Evolutionary conservation across 2,888 invertebrate genomes (phyloP).

Genomic region (Pteria penguin): DNA sequence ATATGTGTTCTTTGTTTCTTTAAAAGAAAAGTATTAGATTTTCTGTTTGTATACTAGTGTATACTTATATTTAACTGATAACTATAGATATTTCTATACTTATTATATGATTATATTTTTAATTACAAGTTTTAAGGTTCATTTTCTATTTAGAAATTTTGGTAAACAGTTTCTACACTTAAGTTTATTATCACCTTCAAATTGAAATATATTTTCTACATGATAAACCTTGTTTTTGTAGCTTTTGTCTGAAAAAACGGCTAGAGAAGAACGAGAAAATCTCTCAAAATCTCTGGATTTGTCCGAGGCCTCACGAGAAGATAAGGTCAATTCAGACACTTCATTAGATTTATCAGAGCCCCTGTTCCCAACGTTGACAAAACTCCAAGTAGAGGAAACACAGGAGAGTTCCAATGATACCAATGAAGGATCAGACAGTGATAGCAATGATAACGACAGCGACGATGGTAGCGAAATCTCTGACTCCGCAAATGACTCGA

Average conservation of each 20-base stretch:
- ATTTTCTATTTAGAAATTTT: too few relatives aligned
- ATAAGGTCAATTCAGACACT: not conserved
- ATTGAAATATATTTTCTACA: too few relatives aligned
- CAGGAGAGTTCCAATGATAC: slow-evolving; percentile 42
- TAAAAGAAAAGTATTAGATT: too few relatives aligned
- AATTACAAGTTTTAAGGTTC: too few relatives aligned
- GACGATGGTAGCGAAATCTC: slow-evolving; percentile 29
- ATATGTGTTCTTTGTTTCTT: too few relatives aligned
- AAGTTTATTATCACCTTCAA: too few relatives aligned
- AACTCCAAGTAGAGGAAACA: slow-evolving; percentile 7
- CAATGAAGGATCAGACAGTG: slow-evolving; percentile 33
- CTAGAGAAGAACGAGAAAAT: not conserved
- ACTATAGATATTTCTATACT: too few relatives aligned
- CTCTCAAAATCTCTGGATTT: not conserved
- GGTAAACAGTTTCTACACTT: too few relatives aligned
- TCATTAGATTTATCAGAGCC: not conserved
- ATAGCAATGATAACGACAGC: slow-evolving; percentile 43
- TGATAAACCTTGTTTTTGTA: too few relatives aligned
- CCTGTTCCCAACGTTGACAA: not conserved
- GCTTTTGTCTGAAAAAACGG: not conserved
- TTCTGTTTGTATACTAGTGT: too few relatives aligned
- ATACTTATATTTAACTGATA: too few relatives aligned
- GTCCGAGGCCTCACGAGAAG: not conserved
- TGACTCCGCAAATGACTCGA: slow-evolving; percentile 25
- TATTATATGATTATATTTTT: too few relatives aligned